A percentile compares a stretch with the other conserved stretches of the same genome.
Conservation (phyloP, 2,888 invertebrate species). For the Brenthis hecate region DNA sequence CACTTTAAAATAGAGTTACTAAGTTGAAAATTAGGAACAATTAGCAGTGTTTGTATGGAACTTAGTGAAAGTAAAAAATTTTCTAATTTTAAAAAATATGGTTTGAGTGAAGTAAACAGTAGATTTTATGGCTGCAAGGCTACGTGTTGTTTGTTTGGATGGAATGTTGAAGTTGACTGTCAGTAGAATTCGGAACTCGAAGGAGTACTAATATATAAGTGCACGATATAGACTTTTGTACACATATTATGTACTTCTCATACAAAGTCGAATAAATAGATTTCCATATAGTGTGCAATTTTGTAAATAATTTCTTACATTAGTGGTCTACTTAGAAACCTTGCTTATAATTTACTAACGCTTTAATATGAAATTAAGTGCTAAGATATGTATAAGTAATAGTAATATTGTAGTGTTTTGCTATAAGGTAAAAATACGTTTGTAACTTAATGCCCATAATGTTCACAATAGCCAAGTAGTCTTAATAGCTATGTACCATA, state of each 20-base stretch:
- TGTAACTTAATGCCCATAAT: slow-evolving; percentile 26
- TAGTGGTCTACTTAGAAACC: slow-evolving; percentile 42
- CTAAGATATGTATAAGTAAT: slow-evolving; percentile 19
- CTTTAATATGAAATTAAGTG: slow-evolving; percentile 39
- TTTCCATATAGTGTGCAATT: slow-evolving; percentile 61
- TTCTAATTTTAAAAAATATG: too few species aligned
- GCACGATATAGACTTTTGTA: slow-evolving; percentile 22
- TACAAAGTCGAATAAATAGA: slow-evolving; percentile 33
- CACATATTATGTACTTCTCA: slow-evolving; percentile 17
- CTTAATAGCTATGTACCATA: slow-evolving; percentile 34
- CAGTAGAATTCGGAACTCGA: slow-evolving; percentile 35
- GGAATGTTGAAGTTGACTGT: slow-evolving; percentile 45
- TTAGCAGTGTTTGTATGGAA: background rate
- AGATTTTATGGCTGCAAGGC: background rate
- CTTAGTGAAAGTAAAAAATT: too few species aligned
- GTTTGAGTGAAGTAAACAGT: too few species aligned
- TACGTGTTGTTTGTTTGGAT: slow-evolving; percentile 17
- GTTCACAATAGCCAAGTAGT: slow-evolving; percentile 38
- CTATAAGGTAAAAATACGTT: slow-evolving; percentile 19
- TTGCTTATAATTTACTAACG: slow-evolving; percentile 46
- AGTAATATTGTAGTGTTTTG: slow-evolving; percentile 13
- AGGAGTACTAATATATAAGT: slow-evolving; percentile 12
- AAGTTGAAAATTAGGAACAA: background rate
- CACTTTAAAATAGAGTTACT: background rate
- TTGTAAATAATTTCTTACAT: slow-evolving; percentile 54